Evolutionary conservation across 2,113 vertebrate genomes (phyloP).

Genomic region (Paradisaea rubra): DNA sequence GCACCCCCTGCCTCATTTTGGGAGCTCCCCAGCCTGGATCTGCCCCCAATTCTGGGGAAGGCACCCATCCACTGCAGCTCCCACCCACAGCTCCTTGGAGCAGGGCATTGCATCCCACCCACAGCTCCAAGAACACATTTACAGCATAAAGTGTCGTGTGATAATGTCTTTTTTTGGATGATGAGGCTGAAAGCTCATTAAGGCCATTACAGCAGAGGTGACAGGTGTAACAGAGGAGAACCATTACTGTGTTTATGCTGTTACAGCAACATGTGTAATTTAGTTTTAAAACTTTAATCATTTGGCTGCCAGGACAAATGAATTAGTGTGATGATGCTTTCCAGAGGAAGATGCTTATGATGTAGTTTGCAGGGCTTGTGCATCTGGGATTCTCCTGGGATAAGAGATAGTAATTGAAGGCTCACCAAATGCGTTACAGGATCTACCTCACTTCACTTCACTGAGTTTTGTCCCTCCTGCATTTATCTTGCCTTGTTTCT

Average conservation of each 20-base stretch:
- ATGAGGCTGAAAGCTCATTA: conserved; percentile 6
- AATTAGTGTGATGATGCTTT: background rate
- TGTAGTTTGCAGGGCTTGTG: background rate
- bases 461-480: background rate
- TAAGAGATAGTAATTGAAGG: background rate
- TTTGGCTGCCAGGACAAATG: conserved; percentile 18
- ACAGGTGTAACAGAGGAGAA: background rate
- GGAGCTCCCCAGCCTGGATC: background rate
- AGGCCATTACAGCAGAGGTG: background rate
- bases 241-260: background rate
- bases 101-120: background rate
- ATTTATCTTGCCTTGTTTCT: background rate
- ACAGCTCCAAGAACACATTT: background rate
- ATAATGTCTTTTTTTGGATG: background rate
- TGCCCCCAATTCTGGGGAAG: background rate
- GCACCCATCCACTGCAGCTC: background rate
- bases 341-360: conserved; percentile 27
- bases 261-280: background rate
- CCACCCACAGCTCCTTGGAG: background rate
- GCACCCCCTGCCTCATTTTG: background rate
- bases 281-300: conserved; percentile 27
- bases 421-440: background rate
- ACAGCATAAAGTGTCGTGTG: fast-evolving
- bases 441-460: background rate
- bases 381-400: background rate